phyloP scores from a whole-genome alignment of 2,113 vertebrate species.

The Canis aureus region DNA sequence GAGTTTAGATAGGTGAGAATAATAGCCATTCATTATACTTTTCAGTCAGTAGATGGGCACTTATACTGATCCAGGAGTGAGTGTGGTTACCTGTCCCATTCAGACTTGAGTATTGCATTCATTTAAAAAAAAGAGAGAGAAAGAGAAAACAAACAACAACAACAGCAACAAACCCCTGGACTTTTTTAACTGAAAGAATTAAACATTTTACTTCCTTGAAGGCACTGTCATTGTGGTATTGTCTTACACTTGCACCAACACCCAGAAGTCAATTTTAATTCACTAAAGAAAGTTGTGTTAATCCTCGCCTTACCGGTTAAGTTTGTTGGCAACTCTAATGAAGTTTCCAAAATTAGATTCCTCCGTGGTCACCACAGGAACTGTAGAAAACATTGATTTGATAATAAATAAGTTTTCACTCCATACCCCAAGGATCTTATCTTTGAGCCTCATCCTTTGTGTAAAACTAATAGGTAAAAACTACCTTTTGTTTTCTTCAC shows the following conservation, averaged over 20 bases:
- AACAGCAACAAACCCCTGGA: not conserved
- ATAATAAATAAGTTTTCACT: not conserved
- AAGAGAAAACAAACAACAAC: not conserved
- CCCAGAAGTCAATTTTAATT: conserved; percentile 47
- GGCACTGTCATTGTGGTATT: not conserved
- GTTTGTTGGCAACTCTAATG: conserved; percentile 55
- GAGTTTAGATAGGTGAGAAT: not conserved
- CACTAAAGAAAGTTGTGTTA: conserved; percentile 11
- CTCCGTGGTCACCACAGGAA: not conserved
- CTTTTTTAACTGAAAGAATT: not conserved
- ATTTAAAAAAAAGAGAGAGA: not conserved
- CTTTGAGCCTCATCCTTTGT: not conserved
- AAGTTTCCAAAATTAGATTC: conserved; percentile 57
- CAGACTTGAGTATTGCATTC: not conserved
- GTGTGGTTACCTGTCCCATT: not conserved
- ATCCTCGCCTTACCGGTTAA: conserved; percentile 38
- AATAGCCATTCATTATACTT: not conserved
- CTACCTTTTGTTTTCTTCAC: not conserved
- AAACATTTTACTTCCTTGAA: not conserved
- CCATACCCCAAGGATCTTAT: not conserved
- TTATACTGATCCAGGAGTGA: not conserved
- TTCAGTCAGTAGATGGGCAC: not conserved
- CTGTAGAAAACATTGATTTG: not conserved
- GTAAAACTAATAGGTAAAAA: not conserved
- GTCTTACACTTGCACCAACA: not conserved